Percentiles rank a stretch among this genome's conserved stretches.
These are phyloP conservation scores for Notarius quadriscutis DNA, from an alignment of 2,113 vertebrate species.

Conservation along the genomic window DNA sequence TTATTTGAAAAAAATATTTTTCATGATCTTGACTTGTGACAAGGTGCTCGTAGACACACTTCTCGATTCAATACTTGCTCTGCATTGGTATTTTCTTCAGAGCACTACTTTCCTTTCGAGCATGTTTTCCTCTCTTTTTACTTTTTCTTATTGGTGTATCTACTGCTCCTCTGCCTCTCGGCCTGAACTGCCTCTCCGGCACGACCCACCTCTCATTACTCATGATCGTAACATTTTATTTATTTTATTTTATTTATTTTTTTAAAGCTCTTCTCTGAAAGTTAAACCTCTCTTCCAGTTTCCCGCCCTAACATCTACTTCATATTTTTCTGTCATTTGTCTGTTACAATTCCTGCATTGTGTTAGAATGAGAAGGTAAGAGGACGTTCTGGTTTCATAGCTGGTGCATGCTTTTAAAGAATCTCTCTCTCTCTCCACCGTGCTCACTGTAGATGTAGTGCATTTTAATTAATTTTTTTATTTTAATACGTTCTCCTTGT, in stretches of 20 bases:
- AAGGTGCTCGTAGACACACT: not conserved
- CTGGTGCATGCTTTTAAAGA: conserved; percentile 86
- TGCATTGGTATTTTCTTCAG: conserved; percentile 51
- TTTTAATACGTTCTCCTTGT: conserved; percentile 12
- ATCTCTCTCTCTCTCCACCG: conserved; percentile 65
- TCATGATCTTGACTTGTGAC: not conserved
- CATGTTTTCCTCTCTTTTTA: not conserved
- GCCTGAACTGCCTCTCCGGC: not conserved
- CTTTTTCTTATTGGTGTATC: conserved; percentile 58
- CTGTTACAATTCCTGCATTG: conserved; percentile 96
- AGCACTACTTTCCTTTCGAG: not conserved
- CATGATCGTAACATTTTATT: conserved; percentile 72
- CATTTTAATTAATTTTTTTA: conserved; percentile 52
- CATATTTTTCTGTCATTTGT: conserved; percentile 97
- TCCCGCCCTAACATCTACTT: conserved; percentile 93
- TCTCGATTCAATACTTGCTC: conserved; percentile 45
- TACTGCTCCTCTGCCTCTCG: conserved; percentile 15
- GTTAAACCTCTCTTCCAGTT: conserved; percentile 72
- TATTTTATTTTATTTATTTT: conserved; percentile 37
- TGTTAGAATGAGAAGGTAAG: conserved; percentile 99
- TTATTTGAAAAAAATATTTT: no score
- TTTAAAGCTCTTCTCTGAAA: conserved; percentile 72
- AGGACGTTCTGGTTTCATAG: conserved; percentile 84
- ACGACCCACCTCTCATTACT: conserved; percentile 65
- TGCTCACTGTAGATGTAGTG: conserved; percentile 68